Evolutionary conservation across 2,797 vertebrate genomes (phyloP).

Genomic region (Ptychadena robeensis): DNA sequence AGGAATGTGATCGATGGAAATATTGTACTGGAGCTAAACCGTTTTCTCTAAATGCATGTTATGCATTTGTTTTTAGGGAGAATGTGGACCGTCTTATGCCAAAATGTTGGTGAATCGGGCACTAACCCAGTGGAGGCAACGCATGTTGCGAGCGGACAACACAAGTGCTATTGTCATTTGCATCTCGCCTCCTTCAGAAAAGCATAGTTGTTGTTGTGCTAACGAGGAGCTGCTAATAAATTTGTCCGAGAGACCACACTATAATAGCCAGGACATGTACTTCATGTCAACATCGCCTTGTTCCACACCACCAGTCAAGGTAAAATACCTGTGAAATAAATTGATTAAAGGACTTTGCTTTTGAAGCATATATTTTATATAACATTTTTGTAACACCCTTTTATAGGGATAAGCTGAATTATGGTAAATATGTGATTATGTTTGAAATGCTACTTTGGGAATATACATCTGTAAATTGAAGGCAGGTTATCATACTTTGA

Average conservation of each 20-base stretch:
- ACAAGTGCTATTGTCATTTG: slow-evolving; percentile 94
- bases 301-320: slow-evolving; percentile 81
- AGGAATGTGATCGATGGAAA: no score
- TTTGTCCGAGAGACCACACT: slow-evolving; percentile 84
- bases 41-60: background rate
- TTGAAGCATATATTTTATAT: background rate
- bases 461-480: no score
- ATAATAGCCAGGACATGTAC: slow-evolving; percentile 75
- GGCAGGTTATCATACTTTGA: background rate
- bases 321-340: slow-evolving; percentile 52
- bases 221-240: slow-evolving; percentile 89
- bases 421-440: background rate
- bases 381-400: background rate
- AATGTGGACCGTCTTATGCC: slow-evolving; percentile 87
- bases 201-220: slow-evolving; percentile 61
- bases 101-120: slow-evolving; percentile 90
- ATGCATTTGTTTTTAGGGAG: slow-evolving; percentile 76
- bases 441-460: background rate
- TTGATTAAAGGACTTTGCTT: background rate
- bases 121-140: slow-evolving; percentile 91
- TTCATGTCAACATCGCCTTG: slow-evolving; percentile 77
- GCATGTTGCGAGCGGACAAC: slow-evolving; percentile 97
- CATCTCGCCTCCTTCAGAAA: slow-evolving; percentile 79
- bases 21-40: background rate
- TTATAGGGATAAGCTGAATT: background rate